These are phyloP conservation scores for Myrmecophaga tridactyla DNA, from an alignment of 2,113 vertebrate genomes.

Conservation along the genomic window DNA sequence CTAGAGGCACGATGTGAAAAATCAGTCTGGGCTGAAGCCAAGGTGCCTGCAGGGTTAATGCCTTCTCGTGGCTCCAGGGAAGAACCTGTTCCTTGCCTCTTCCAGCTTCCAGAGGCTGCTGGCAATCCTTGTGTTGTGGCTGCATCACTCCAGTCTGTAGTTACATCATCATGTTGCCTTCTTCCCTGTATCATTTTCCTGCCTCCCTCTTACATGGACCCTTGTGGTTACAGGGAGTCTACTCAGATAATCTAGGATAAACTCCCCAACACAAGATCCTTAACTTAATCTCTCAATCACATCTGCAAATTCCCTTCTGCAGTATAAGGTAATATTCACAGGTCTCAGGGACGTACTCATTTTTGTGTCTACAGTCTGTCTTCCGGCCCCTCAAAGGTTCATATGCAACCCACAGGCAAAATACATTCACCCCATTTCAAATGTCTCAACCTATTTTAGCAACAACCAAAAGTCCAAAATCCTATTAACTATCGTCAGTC, in stretches of 20 bases:
- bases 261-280: not conserved
- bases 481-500: not conserved
- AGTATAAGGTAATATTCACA: not conserved
- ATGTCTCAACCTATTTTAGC: not conserved
- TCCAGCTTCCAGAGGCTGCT: no score
- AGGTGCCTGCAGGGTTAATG: no score
- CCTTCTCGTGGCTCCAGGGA: no score
- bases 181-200: not conserved
- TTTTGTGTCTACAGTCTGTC: not conserved
- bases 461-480: not conserved
- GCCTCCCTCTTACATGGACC: not conserved
- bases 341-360: not conserved
- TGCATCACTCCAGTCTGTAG: not conserved
- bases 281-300: no score
- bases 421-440: not conserved
- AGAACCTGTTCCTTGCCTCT: no score
- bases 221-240: not conserved
- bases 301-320: not conserved
- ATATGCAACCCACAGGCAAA: not conserved
- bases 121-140: not conserved
- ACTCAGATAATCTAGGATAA: not conserved
- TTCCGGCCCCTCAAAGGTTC: not conserved
- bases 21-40: no score
- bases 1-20: no score
- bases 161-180: not conserved